Base-by-base conservation (phyloP, 2,888 invertebrate genomes). In the Metacarcinus magister region DNA sequence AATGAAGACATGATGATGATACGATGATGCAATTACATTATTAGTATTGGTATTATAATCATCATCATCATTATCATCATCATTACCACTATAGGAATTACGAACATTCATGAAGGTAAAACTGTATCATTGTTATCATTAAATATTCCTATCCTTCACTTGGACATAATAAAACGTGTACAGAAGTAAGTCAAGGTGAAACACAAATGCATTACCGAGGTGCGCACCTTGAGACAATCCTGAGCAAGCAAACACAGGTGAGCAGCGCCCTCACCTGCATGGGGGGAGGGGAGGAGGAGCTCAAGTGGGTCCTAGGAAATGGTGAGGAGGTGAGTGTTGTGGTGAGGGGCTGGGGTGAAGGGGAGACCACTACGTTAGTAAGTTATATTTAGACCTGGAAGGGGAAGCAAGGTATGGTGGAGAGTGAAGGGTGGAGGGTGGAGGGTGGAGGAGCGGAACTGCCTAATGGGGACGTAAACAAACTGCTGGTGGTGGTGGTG, bases 401-500 rank as follows among this genome's bases (percentile, higher is more conserved):
- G 87, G 28, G 39, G 75, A 75, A 75, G 19, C 23, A 3, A 7
- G n/a, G n/a, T n/a, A n/a, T n/a, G n/a, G n/a, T 5, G 48, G 48
- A 13, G 48, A 8, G 48, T 48, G 5, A 48, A 28, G 75, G n/a
- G n/a, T 2, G 28, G 13, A 39, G 10, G 87, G 39, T 13, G 16
- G 87, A 87, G 87, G 87, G 39, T 7, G 87, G 87, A 87, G 87
- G 87, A 39, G 16, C 87, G 32, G 39, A 87, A 39, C 87, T 39
- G 87, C 87, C 87, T 87, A 39, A 32, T 87, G 87, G 87, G 39
- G 87, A 87, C 39, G 16, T 87, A 87, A 87, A 87, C 87, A 87
- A 87, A 87, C 87, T 87, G 3, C 39, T 87, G 32, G 13, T 39
- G 87, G 32, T 32, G 87, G 32, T 87, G 28, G 10, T 13, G 87